Evolutionary conservation across 2,797 vertebrate species (phyloP).

Genomic region (Emydoidea blandingii): DNA sequence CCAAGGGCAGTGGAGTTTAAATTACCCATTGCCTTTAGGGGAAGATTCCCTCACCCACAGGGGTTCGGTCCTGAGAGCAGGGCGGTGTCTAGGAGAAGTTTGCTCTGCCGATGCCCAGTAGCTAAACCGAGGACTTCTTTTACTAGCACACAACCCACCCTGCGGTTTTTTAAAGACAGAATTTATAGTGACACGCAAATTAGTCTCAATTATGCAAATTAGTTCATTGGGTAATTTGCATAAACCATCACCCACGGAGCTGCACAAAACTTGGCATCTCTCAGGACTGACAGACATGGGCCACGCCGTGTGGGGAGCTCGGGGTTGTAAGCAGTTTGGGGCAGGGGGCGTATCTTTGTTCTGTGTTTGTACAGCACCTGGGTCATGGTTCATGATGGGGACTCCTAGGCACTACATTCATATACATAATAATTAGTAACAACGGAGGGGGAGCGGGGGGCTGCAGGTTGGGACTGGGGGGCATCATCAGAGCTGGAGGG

Average conservation of each 20-base stretch:
- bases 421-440: not conserved
- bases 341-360: not conserved
- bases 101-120: not conserved
- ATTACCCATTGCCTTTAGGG: not conserved
- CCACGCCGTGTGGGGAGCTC: not conserved
- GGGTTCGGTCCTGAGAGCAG: not conserved
- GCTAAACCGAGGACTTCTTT: rapidly evolving
- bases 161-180: not conserved
- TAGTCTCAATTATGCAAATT: not conserved
- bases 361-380: not conserved
- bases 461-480: too few relatives aligned
- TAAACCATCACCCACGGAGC: not conserved
- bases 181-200: not conserved
- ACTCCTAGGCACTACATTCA: too few relatives aligned
- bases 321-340: not conserved
- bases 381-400: not conserved
- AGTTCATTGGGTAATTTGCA: not conserved
- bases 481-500: not conserved
- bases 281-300: not conserved
- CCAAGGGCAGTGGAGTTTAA: not conserved
- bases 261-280: not conserved
- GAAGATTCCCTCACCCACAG: rapidly evolving
- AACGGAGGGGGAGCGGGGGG: not conserved
- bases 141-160: not conserved
- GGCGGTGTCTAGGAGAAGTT: rapidly evolving